Percentiles rank a stretch among this genome's conserved stretches.
Evolutionary conservation across 2,888 invertebrate species (phyloP).

Genomic region (Brenthis hecate): DNA sequence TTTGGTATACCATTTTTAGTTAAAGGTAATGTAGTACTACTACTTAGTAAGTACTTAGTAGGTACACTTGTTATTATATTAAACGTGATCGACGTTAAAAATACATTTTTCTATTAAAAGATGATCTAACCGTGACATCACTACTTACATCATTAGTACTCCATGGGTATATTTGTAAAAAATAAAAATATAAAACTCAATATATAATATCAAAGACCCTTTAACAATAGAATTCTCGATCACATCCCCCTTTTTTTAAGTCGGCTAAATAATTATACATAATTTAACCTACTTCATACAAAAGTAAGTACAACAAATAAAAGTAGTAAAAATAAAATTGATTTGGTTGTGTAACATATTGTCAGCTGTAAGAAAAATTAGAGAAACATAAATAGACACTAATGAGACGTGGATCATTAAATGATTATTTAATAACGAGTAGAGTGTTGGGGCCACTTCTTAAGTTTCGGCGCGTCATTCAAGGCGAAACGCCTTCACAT

Average conservation of each 20-base stretch:
- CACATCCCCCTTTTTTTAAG: too few species aligned
- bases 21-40: too few species aligned
- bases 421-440: conserved; percentile 35
- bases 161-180: too few species aligned
- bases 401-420: conserved; percentile 38
- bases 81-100: conserved; percentile 13
- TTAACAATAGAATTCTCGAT: too few species aligned
- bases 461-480: conserved; percentile 1
- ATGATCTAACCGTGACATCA: conserved; percentile 25
- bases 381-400: conserved; percentile 33
- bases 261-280: too few species aligned
- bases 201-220: too few species aligned
- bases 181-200: too few species aligned
- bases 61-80: conserved; percentile 11
- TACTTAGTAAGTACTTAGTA: too few species aligned
- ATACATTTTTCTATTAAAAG: conserved; percentile 12
- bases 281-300: too few species aligned
- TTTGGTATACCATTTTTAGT: too few species aligned
- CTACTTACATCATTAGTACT: conserved; percentile 15
- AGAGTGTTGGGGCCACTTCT: conserved; percentile 26
- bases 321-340: not conserved
- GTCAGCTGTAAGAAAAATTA: conserved; percentile 23
- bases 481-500: conserved; percentile 14
- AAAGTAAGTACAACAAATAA: too few species aligned
- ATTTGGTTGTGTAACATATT: conserved; percentile 1